Base-by-base conservation (phyloP, 2,888 invertebrate species). In the Micoletzkya japonica region DNA sequence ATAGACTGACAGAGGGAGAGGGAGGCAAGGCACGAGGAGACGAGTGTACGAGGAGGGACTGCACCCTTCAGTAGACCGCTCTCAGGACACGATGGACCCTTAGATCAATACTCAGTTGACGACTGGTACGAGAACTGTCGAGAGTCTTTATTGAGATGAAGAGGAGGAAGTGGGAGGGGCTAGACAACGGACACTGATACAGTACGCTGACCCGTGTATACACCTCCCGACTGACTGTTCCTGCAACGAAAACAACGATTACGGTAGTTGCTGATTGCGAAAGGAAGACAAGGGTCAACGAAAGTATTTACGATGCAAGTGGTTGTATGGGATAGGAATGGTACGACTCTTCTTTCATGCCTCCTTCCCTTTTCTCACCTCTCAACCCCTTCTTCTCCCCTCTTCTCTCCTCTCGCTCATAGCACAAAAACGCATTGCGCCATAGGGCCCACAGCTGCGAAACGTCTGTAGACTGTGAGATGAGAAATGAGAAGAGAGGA, bases 391-490 rank as follows among this genome's bases (percentile, higher is more conserved):
- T n/a, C n/a, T n/a, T n/a, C n/a, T n/a, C n/a, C n/a, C n/a, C n/a
- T n/a, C n/a, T n/a, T n/a, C n/a, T n/a, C n/a, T n/a, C n/a, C n/a
- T n/a, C n/a, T n/a, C n/a, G n/a, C n/a, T n/a, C n/a, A n/a, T n/a
- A n/a, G n/a, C n/a, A n/a, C n/a, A n/a, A n/a, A 44, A 44, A 44
- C 10, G 10, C 44, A 44, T 61, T 61, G 44, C 39, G 28, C n/a
- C 4, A 36, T 37, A 49, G 60, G 20, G 14, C 2, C 30, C 34
- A 61, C 61, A 61, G 61, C 61, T 61, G 61, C 30, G 61, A 58
- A 58, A 58, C 58, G 58, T 39, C 61, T 61, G 61, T 61, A 61
- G 61, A 61, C 61, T 44, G 64, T 50, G 54, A 52, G 37, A 52
- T 52, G 64, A 64, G 64, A 64, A 52, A 50, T 44, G 50, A 64